phyloP scores from a whole-genome alignment of 1,140 invertebrate species.

The Prorops nasuta region DNA sequence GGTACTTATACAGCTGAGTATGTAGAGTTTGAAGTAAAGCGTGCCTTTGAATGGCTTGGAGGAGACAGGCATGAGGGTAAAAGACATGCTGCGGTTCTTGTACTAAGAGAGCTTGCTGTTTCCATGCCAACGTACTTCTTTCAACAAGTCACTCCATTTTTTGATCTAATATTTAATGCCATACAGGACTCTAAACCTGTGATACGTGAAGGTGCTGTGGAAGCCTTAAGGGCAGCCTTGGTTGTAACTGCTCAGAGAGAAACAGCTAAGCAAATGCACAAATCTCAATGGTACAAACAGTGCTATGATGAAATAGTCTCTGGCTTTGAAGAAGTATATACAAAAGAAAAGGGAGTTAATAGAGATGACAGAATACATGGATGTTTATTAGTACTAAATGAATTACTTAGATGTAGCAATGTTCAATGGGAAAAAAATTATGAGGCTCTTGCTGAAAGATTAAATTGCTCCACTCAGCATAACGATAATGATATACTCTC shows the following conservation, averaged over 20 bases:
- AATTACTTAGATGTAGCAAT: conserved; percentile 90
- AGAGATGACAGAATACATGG: conserved; percentile 92
- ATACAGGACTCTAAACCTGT: conserved; percentile 89
- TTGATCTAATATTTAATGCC: conserved; percentile 92
- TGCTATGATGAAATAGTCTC: conserved; percentile 87
- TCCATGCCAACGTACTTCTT: conserved; percentile 98
- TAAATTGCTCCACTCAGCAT: conserved; percentile 52
- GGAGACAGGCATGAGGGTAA: conserved; percentile 87
- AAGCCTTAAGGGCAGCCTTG: conserved; percentile 88
- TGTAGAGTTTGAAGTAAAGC: conserved; percentile 94
- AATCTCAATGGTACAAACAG: conserved; percentile 86
- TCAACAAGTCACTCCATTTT: conserved; percentile 94
- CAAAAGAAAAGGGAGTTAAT: conserved; percentile 74
- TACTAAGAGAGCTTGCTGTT: conserved; percentile 90
- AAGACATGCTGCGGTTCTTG: conserved; percentile 87
- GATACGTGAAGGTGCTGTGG: conserved; percentile 89
- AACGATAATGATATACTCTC: conserved; percentile 61
- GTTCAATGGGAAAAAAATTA: conserved; percentile 83
- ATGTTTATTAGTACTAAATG: conserved; percentile 90
- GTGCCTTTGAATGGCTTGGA: conserved; percentile 90
- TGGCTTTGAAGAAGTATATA: conserved; percentile 73
- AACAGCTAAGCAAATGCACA: conserved; percentile 84
- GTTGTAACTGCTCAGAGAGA: conserved; percentile 94
- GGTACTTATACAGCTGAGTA: conserved; percentile 93
- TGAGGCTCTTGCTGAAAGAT: conserved; percentile 64